Base-by-base conservation (phyloP, 2,113 vertebrate species). In the Meriones unguiculatus region DNA sequence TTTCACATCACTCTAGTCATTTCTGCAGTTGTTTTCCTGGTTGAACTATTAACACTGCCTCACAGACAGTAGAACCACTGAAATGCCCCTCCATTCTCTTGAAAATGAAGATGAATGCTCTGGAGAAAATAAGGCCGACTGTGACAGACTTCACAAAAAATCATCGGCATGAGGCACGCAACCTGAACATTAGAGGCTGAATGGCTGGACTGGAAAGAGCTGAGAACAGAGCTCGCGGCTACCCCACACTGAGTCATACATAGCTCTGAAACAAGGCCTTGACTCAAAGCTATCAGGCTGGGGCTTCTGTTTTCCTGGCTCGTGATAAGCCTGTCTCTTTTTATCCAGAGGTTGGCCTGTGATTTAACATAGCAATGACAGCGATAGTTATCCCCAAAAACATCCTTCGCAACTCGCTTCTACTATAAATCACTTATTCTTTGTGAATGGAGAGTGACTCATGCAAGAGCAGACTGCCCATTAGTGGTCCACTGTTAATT, bases 391-490 rank as follows among this genome's bases (percentile, higher is more conserved):
- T 97, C 98, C 98, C 97, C 96, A 92, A 98, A 99, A 98, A 98
- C 98, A 98, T 98, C 98, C 98, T 98, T 97, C 97, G 96, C 97
- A 96, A 95, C 96, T 98, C 98, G 95, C 94, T 22, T 98, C 98
- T 98, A 98, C 98, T 69, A 99, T 99, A 99, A 98, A 99, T 99
- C 98, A 97, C 99, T 98, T 99, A 99, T 99, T 99, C 99, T 99
- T 98, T 98, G 96, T 95, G 96, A 97, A 97, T 98, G 96, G 97
- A 96, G 98, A 98, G 97, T 98, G 99, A 99, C 98, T 99, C 98
- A 98, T 98, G 91, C 98, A 94, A 98, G 91, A 98, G 97, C 98
- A 98, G 98, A 97, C 97, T 28, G 96, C 97, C 97, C 98, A 99
- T 98, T 98, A 98, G 98, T 97, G 95, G 97, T 95, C 93, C 98